Percentiles rank a stretch among this genome's conserved stretches.
phyloP scores from a whole-genome alignment of 2,113 vertebrate species.

The Caloenas nicobarica region DNA sequence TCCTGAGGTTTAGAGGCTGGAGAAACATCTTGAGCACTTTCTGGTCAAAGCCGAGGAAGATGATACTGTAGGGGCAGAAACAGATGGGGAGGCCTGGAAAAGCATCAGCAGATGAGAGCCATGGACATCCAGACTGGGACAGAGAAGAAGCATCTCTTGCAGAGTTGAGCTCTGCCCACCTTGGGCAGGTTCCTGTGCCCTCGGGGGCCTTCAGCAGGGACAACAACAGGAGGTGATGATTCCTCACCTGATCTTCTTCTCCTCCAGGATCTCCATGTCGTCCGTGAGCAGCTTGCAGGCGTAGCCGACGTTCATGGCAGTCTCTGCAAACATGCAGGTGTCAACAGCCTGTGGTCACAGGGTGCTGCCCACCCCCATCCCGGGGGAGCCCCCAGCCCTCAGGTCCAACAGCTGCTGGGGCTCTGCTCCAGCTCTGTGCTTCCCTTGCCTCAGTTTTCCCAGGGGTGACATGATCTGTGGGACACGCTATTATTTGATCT shows the following conservation, averaged over 20 bases:
- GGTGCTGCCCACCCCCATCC: neutral
- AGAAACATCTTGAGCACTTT: neutral
- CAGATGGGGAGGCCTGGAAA: neutral
- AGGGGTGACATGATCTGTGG: neutral
- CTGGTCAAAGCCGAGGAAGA: neutral
- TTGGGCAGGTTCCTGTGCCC: neutral
- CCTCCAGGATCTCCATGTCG: constrained; percentile 83
- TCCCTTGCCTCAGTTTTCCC: constrained; percentile 20
- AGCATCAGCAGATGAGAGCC: neutral
- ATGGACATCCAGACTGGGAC: neutral
- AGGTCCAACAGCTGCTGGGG: neutral
- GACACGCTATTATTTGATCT: neutral
- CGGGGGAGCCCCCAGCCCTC: neutral
- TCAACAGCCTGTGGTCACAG: fast-evolving
- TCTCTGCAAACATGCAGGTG: constrained; percentile 77
- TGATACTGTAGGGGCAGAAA: neutral
- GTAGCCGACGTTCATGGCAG: constrained; percentile 89
- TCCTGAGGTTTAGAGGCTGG: neutral
- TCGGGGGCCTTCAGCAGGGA: neutral
- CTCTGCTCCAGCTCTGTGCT: neutral
- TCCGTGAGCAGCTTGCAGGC: constrained; percentile 86
- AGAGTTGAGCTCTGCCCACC: neutral
- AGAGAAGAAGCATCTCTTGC: neutral
- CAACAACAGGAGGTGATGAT: fast-evolving
- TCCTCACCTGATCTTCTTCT: constrained; percentile 82